Base-by-base conservation (phyloP, 2,113 vertebrate genomes). In the Sylvietta virens region DNA sequence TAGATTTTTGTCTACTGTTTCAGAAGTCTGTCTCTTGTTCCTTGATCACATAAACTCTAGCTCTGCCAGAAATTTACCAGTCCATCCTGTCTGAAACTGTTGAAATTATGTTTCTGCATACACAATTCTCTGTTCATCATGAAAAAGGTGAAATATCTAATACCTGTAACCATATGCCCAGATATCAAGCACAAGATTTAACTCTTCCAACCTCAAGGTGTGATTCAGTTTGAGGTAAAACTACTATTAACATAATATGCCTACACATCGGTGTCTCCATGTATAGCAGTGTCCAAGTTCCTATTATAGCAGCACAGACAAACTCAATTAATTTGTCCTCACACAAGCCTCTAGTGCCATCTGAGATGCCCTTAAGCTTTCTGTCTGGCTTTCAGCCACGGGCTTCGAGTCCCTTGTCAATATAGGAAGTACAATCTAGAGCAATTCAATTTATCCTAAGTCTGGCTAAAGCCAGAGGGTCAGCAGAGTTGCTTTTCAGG, bases 1-100 rank as follows among this genome's bases (percentile, higher is more conserved):
- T 95, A 95, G 84, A 78, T 73, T 84, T 90, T 80, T 76, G 81
- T 95, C 61, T 92, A 83, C 66, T 39, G 10, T 91, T 94, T 91
- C 73, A 78, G 53, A 92, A 93, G 61, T 80, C 80, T 86, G 60
- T 53, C 45, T 47, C 0, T 6, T 35, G 26, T 94, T 95, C 42
- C 42, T 79, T 67, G 57, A 80, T 73, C 83, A 61, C 2, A 3
- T 50, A 91, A 92, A 39, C 78, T 81, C 62, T 61, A 91, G 5
- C 26, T 94, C 70, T 70, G 79, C 26, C 56, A 60, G 33, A 76
- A 69, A 90, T 91, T 91, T 90, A 67, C 27, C n/a, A 35, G 9
- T 60, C 40, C 44, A 50, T 66, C 45, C 70, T 91, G 23, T 30
- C 45, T 87, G 57, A 81, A 81, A 48, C 37, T 56, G 47, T 54